Evolutionary conservation across 2,113 vertebrate species (phyloP), one percentile per base, ranked within the genome.

Genomic region (Oncorhynchus kisutch): DNA sequence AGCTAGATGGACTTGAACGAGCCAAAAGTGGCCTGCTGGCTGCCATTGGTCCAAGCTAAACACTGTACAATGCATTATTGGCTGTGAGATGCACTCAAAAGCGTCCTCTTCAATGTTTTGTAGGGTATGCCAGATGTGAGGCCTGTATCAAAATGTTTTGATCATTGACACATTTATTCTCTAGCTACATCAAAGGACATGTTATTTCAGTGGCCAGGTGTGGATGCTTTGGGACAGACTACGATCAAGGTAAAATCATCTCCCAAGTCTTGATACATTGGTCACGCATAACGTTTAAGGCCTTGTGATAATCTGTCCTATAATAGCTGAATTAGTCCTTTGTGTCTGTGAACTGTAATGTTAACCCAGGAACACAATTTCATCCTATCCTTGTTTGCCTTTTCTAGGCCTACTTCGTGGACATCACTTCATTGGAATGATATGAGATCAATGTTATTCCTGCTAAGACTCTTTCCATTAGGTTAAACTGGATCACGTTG

Each of bases 181-280:
- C 13, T 5, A 16, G n/a, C 59, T 22, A 22, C 59, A n/a, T 60
- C 59, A 5, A 62, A 62, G 1, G 8, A 22, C 8, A 22, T 45
- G 39, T 57, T 20, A 57, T 22, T 62, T 62, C 13, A 24, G 18
- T 62, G 59, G 59, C 59, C 59, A 62, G 5, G n/a, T 24, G 59
- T 62, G n/a, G 71, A 54, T 54, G 51, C 16, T 4, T 54, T 54
- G 51, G 16, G 51, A 54, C 51, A 54, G 51, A 54, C 16, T 18
- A 18, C 51, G 51, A 54, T 54, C 16, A 54, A 54, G 51, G 16
- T 18, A 14, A 54, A 54, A 54, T 18, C 51, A 54, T 54, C 51
- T 54, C 51, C 64, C 66, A 60, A 74, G 24, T 69, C 18, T 69
- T 27, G 67, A 82, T 60, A 59, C 72, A 34, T 24, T 11, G 59